A percentile compares a stretch with the other conserved stretches of the same genome.
Evolutionary conservation across 2,888 invertebrate genomes (phyloP).

Genomic region (Tinea semifulvella): DNA sequence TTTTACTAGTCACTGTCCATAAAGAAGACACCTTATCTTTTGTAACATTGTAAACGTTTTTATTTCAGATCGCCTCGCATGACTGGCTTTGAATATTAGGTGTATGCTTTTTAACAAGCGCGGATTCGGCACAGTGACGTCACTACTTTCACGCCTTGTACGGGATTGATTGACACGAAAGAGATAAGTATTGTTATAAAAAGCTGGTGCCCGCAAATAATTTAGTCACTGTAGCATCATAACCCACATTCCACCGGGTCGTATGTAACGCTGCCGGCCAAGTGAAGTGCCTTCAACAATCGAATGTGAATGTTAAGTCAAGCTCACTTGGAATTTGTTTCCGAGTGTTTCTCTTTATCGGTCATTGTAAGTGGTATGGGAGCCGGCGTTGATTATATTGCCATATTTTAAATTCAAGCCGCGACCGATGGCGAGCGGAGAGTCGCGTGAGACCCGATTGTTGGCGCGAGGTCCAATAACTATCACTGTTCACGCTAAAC

Average conservation of each 20-base stretch:
- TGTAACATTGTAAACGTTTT: background rate
- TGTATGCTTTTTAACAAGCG: conserved; percentile 28
- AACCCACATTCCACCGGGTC: conserved; percentile 60
- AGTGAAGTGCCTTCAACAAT: conserved; percentile 18
- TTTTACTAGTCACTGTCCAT: conserved; percentile 6
- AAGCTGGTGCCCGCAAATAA: conserved; percentile 51
- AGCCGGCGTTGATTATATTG: conserved; percentile 39
- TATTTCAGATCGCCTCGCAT: conserved; percentile 6
- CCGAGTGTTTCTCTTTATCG: conserved; percentile 58
- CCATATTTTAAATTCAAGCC: conserved; percentile 59
- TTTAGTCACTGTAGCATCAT: conserved; percentile 59
- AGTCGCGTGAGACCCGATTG: conserved; percentile 24
- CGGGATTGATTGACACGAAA: conserved; percentile 56
- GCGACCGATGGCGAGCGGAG: conserved; percentile 23
- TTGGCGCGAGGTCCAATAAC: background rate
- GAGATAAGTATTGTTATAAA: conserved; percentile 59
- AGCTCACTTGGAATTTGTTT: conserved; percentile 50
- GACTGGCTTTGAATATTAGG: conserved; percentile 30
- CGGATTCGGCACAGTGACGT: conserved; percentile 49
- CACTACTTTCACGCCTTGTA: conserved; percentile 62
- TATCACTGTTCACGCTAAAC: background rate
- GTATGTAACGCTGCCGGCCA: conserved; percentile 22
- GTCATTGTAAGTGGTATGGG: conserved; percentile 51
- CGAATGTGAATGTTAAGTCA: conserved; percentile 60
- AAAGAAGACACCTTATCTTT: conserved; percentile 9